Evolutionary conservation across 2,113 vertebrate genomes (phyloP), one percentile per base, ranked within the genome.

Genomic region (Gasterosteus aculeatus): DNA sequence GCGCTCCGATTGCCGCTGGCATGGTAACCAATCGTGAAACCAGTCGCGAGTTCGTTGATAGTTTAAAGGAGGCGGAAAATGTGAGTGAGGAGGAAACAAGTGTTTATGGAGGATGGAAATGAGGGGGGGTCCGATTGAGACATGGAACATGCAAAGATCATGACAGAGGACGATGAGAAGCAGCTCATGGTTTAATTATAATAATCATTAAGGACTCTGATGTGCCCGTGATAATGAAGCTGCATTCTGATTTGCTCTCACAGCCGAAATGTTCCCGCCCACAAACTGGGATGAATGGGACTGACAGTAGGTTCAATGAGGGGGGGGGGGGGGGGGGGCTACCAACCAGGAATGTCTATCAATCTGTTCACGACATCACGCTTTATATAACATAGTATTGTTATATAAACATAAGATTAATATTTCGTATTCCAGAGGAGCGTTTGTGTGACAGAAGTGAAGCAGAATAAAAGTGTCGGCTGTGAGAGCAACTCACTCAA

Each of bases 21-120:
- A 59, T 26, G 35, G 35, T 38, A 6, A 38, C 35, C 5, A 38
- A 3, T 38, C 6, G 35, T 38, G 73, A 69, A 68, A 49, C 39
- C 33, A 67, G 61, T 11, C 5, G 59, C 51, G 76, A 72, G 61
- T 62, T 39, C 53, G 35, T 38, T 38, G 35, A 38, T 38, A 38
- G 35, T 38, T 38, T 6, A 74, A 47, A 46, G 58, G 33, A 22
- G 53, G n/a, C 29, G 85, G 85, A 88, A 89, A 88, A 56, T 70
- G 47, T 72, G 79, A 86, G 67, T 53, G 19, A 18, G 51, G 5
- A 49, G 58, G 67, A 75, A 77, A 67, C 38, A n/a, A 88, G 77
- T 44, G 75, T 0, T 33, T 33, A 42, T 12, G 64, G 31, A 56
- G 7, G 75, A 81, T 66, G 83, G 78, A 80, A 77, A 85, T 76